Percentiles rank a stretch among this genome's conserved stretches.
Evolutionary conservation across 1,140 invertebrate genomes (phyloP).

Genomic region (Heterodera carotae): DNA sequence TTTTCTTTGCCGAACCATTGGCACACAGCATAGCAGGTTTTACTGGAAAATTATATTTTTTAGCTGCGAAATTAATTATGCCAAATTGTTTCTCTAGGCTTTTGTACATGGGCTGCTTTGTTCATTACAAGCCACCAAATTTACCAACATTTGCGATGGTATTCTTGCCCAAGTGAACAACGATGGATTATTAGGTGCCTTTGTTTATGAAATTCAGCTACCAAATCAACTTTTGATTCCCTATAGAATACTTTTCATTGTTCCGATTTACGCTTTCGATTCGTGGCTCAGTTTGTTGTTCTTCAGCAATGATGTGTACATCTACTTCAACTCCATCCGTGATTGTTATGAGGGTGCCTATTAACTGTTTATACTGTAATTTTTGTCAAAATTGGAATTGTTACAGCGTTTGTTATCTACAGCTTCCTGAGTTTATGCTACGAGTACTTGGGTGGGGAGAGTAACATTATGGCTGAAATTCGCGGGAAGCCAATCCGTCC

Average conservation of each 20-base stretch:
- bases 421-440: constrained; percentile 98
- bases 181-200: constrained; percentile 91
- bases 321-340: constrained; percentile 97
- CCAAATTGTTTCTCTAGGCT: too few relatives aligned
- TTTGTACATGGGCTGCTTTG: constrained; percentile 89
- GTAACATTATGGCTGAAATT: constrained; percentile 98
- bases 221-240: neutral
- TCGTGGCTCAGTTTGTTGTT: constrained; percentile 97
- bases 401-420: constrained; percentile 97
- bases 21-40: constrained; percentile 88
- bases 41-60: neutral
- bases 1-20: constrained; percentile 85
- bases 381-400: constrained; percentile 29
- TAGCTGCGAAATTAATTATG: neutral
- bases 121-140: constrained; percentile 94
- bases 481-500: constrained; percentile 82
- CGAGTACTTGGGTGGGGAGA: constrained; percentile 93
- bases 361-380: too few relatives aligned
- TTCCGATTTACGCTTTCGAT: constrained; percentile 96
- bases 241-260: constrained; percentile 90
- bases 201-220: constrained; percentile 69
- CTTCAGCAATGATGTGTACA: constrained; percentile 94
- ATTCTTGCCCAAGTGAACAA: constrained; percentile 89
- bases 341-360: constrained; percentile 99
- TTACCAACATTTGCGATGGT: constrained; percentile 68